Evolutionary conservation across 2,797 vertebrate genomes (phyloP), one percentile per base, ranked within the genome.

Genomic region (Melanotaenia maccullochi): DNA sequence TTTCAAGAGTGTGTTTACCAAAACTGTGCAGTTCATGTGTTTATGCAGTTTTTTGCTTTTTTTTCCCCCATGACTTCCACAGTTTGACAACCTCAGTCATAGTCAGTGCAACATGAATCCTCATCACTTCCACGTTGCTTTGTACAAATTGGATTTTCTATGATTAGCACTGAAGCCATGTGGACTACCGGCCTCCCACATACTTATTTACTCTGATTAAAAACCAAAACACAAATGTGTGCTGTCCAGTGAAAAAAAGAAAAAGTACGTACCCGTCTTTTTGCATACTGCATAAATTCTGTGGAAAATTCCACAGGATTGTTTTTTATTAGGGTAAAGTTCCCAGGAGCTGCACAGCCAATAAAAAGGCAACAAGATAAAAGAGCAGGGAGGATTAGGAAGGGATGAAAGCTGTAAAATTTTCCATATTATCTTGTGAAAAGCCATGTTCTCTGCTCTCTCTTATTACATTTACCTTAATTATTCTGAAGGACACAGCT

Each of bases 331-430:
- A 89, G 92, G 87, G 84, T 93, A 90, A 94, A 93, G 93, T 94
- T 95, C 93, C 94, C 94, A 95, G 93, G 93, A 94, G 93, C 93
- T 89, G 86, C 87, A 85, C 87, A 89, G 92, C 93, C 93, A 94
- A 94, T 95, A 95, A 95, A 95, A 94, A 90, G 82, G 89, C 91
- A 93, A 94, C 89, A 89, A 95, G 94, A 95, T 95, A 94, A 95
- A 95, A 95, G 93, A 91, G 89, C 83, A 92, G 88, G 85, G 86
- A 92, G 90, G 92, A 95, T 92, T 93, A 94, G 92, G 90, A 92
- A 84, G 85, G 93, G 93, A 94, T 92, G 91, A 93, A 94, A 94
- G 93, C 93, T 90, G 90, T 94, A 95, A 94, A 93, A 93, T 93
- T 85, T 94, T 95, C 94, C 93, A 94, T 94, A 95, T 94, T 94